A percentile compares a stretch with the other conserved stretches of the same genome.
phyloP scores from a whole-genome alignment of 2,797 vertebrate species.

The Simalia tracyae region DNA sequence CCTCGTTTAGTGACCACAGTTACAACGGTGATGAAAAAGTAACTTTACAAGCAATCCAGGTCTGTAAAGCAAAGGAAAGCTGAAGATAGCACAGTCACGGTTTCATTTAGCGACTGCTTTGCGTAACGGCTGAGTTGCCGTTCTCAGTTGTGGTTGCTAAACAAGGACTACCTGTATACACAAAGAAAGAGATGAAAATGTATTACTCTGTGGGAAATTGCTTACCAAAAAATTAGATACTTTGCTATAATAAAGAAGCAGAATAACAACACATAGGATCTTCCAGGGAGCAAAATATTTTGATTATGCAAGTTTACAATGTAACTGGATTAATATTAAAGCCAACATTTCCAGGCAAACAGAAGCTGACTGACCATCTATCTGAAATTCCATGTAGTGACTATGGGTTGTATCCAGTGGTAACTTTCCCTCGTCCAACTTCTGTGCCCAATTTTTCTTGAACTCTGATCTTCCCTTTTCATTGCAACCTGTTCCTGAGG shows the following conservation, averaged over 20 bases:
- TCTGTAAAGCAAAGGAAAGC: not conserved
- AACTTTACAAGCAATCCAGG: not conserved
- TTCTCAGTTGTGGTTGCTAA: not conserved
- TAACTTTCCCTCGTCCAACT: not conserved
- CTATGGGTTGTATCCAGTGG: not conserved
- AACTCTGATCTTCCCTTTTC: not conserved
- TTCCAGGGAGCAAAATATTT: slow-evolving; percentile 50
- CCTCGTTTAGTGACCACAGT: not conserved
- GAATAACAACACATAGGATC: slow-evolving; percentile 37
- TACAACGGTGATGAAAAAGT: not conserved
- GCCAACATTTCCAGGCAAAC: not conserved
- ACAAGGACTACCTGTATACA: not conserved
- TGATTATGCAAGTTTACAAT: slow-evolving; percentile 33
- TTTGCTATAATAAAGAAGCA: slow-evolving; percentile 50
- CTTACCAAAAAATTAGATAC: slow-evolving; percentile 36
- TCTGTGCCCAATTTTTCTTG: not conserved
- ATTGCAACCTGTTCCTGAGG: not conserved
- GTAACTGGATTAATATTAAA: not conserved
- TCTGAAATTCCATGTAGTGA: not conserved
- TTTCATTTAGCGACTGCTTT: not conserved
- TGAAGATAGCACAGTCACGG: not conserved
- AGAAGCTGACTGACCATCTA: not conserved
- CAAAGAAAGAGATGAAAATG: not conserved
- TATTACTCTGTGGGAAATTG: slow-evolving; percentile 37
- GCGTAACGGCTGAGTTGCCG: not conserved